Conservation (phyloP, 2,113 vertebrate species). For the Leptobrachium ailaonicum region DNA sequence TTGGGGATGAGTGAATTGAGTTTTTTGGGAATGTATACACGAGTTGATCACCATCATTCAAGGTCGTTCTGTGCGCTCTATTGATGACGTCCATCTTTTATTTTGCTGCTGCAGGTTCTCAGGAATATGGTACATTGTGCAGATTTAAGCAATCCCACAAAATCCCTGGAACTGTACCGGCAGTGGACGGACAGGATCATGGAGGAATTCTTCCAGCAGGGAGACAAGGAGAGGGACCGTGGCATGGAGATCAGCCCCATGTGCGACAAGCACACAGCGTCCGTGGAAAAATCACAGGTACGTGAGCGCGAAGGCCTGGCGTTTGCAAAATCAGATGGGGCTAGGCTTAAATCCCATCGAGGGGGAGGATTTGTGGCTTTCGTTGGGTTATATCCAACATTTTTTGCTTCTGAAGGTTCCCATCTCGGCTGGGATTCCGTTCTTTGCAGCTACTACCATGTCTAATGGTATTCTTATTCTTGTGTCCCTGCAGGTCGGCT, state of each 20-base stretch:
- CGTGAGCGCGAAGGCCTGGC: not conserved
- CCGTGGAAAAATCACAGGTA: conserved; percentile 97
- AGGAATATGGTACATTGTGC: conserved; percentile 98
- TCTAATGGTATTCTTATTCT: not conserved
- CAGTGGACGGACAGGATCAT: conserved; percentile 98
- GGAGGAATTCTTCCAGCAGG: conserved; percentile 98
- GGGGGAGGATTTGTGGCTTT: no score
- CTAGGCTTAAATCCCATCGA: no score
- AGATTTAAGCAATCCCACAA: conserved; percentile 95
- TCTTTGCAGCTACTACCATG: not conserved
- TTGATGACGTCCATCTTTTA: no score
- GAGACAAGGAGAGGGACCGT: conserved; percentile 89
- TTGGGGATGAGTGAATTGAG: no score
- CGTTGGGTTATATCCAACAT: no score
- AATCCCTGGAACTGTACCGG: conserved; percentile 91
- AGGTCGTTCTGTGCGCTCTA: no score
- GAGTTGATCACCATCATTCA: no score
- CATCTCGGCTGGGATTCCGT: not conserved
- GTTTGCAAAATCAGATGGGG: no score
- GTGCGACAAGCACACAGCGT: conserved; percentile 97
- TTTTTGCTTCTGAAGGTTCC: not conserved
- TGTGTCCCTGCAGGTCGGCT: conserved; percentile 79
- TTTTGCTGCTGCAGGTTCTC: conserved; percentile 78
- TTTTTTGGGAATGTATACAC: no score
- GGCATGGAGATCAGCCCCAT: conserved; percentile 98